These are phyloP conservation scores for Bufotes viridis DNA, from an alignment of 2,797 vertebrate species.

Conservation along the genomic window DNA sequence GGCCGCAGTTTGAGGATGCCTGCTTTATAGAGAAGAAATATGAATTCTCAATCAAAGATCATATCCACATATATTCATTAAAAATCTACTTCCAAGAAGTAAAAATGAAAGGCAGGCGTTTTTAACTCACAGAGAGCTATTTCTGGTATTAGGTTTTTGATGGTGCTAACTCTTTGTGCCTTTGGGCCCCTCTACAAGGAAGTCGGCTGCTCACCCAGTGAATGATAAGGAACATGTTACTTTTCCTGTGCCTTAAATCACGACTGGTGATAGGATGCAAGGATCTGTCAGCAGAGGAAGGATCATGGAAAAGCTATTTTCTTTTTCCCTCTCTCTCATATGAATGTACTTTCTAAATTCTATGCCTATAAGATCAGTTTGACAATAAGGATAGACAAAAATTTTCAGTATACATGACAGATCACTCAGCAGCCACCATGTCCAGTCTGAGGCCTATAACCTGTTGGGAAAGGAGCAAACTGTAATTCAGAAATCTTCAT, in stretches of 20 bases:
- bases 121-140: background rate
- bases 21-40: background rate
- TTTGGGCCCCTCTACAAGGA: background rate
- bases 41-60: background rate
- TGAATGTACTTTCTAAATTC: background rate
- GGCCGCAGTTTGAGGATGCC: no score
- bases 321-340: background rate
- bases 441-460: no score
- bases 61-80: background rate
- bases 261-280: slow-evolving; percentile 26
- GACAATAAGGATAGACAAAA: background rate
- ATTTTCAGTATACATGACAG: no score
- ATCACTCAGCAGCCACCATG: no score
- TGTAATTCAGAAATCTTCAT: no score
- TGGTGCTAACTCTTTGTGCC: background rate
- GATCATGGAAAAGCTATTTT: background rate
- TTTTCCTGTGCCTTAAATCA: slow-evolving; percentile 36
- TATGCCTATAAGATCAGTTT: background rate
- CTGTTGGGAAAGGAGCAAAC: no score
- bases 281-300: slow-evolving; percentile 49
- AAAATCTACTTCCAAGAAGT: background rate
- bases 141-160: background rate
- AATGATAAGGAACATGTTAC: slow-evolving; percentile 1
- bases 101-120: background rate
- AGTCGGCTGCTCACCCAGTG: slow-evolving; percentile 11